phyloP scores from a whole-genome alignment of 2,888 invertebrate genomes.

The Eristalis arbustorum region DNA sequence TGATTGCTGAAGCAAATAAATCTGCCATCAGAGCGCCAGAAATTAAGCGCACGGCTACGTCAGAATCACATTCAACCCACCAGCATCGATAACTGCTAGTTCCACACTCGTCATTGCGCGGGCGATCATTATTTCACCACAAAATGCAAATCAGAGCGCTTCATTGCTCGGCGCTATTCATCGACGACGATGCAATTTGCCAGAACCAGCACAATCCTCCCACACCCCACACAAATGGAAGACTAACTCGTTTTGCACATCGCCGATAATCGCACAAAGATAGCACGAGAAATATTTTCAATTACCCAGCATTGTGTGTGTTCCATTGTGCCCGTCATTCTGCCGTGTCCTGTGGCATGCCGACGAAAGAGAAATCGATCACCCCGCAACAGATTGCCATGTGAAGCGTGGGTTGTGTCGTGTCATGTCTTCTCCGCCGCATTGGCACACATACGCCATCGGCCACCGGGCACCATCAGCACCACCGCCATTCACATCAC shows the following conservation, averaged over 20 bases:
- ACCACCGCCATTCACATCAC: background rate
- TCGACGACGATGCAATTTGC: background rate
- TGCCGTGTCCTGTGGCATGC: conserved; percentile 19
- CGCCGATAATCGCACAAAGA: conserved; percentile 58
- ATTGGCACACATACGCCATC: conserved; percentile 17
- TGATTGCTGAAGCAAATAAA: background rate
- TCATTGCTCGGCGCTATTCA: background rate
- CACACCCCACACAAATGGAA: conserved; percentile 12
- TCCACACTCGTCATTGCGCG: background rate
- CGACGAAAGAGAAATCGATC: conserved; percentile 36
- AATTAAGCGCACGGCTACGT: background rate
- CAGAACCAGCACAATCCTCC: background rate
- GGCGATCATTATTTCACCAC: background rate
- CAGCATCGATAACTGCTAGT: background rate
- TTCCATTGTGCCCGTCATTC: background rate
- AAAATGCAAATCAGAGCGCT: background rate
- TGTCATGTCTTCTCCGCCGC: background rate
- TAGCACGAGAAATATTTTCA: conserved; percentile 53
- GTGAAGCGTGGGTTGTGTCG: conserved; percentile 8
- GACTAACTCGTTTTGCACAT: conserved; percentile 58
- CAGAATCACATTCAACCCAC: background rate
- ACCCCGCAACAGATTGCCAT: conserved; percentile 55
- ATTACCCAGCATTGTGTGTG: conserved; percentile 38
- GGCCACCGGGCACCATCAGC: background rate
- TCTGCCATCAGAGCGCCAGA: background rate